These are phyloP conservation scores for Scyliorhinus canicula DNA, from an alignment of 2,797 vertebrate species.

Conservation along the genomic window DNA sequence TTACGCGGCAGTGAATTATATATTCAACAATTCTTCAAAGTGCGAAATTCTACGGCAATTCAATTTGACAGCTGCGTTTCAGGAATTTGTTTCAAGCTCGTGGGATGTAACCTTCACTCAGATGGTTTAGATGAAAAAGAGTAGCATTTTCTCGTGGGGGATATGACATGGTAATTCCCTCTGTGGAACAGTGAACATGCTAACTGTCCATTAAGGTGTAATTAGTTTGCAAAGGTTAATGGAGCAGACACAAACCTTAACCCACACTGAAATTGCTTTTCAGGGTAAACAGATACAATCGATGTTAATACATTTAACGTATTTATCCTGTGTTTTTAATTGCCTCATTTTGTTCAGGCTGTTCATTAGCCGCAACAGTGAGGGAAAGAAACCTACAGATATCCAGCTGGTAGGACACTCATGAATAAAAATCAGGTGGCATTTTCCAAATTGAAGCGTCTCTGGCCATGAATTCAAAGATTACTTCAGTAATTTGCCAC, in stretches of 20 bases:
- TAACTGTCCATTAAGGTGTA: not conserved
- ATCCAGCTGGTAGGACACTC: not conserved
- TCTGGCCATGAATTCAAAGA: not conserved
- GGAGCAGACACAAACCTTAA: not conserved
- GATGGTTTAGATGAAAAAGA: not conserved
- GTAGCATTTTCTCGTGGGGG: not conserved
- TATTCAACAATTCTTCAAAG: not conserved
- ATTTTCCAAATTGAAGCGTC: not conserved
- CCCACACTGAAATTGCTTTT: not conserved
- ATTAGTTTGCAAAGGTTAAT: not conserved
- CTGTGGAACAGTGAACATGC: not conserved
- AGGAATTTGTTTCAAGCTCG: not conserved
- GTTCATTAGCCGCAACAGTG: not conserved
- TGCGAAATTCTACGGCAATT: not conserved
- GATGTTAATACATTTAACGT: not conserved
- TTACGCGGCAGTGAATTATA: not conserved
- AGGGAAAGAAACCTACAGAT: not conserved
- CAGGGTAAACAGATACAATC: too few relatives aligned
- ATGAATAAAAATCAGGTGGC: not conserved
- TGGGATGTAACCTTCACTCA: not conserved
- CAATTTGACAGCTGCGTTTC: not conserved
- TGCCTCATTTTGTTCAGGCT: not conserved
- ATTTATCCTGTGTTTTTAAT: not conserved
- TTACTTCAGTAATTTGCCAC: not conserved
- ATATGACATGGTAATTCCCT: not conserved